Evolutionary conservation across 2,113 vertebrate species (phyloP).

Genomic region (Cynopterus brachyotis): DNA sequence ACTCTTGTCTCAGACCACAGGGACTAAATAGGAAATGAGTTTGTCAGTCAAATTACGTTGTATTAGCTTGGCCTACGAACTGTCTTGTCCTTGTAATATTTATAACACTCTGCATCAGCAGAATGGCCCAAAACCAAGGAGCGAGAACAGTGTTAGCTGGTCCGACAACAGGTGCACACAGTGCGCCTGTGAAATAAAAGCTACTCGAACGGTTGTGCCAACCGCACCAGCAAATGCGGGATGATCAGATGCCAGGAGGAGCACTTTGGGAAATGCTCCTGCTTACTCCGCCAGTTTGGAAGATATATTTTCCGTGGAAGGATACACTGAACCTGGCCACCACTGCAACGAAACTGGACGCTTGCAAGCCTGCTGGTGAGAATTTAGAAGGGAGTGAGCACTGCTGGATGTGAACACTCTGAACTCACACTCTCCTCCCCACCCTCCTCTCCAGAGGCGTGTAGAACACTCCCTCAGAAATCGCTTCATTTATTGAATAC

Average conservation of each 20-base stretch:
- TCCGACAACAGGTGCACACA: conserved; percentile 61
- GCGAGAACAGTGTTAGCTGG: conserved; percentile 32
- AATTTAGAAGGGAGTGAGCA: not conserved
- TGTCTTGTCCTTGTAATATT: conserved; percentile 54
- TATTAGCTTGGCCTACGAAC: conserved; percentile 64
- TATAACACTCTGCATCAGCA: conserved; percentile 62
- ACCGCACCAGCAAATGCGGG: not conserved
- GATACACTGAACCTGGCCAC: not conserved
- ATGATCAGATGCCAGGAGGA: not conserved
- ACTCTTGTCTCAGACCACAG: conserved; percentile 2
- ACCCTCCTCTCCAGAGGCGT: not conserved
- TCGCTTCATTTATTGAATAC: not conserved
- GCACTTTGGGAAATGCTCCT: not conserved
- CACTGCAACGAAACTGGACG: not conserved
- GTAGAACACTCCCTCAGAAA: not conserved
- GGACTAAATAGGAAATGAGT: conserved; percentile 71
- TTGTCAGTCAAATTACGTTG: conserved; percentile 61
- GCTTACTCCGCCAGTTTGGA: not conserved
- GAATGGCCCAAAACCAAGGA: conserved; percentile 54
- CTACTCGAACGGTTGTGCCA: not conserved
- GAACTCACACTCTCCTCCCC: not conserved
- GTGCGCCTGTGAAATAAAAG: conserved; percentile 37
- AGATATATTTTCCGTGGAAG: not conserved
- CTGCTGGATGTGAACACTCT: not conserved
- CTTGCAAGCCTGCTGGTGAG: not conserved